Base-by-base conservation (phyloP, 2,888 invertebrate species). In the Hermaeophaga mercurialis region DNA sequence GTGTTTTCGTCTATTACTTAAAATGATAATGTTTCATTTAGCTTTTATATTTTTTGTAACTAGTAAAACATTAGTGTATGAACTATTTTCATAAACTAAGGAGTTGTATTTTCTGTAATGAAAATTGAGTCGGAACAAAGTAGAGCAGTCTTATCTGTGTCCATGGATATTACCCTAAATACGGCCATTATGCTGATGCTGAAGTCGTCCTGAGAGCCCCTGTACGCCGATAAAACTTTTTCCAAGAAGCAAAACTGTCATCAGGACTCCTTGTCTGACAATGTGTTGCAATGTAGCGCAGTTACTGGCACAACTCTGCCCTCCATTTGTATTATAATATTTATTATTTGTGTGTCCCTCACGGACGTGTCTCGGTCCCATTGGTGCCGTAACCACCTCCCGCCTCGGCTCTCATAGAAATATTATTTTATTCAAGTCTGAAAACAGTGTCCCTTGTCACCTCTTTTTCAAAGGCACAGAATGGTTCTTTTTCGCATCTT, bases 321-420 rank as follows among this genome's bases (percentile, higher is more conserved):
- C 71, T 66, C 70, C 70, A 70, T 74, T 70, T 70, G 73, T 74
- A 76, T 78, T 78, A 76, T 77, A 78, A 78, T 78, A 78, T 78
- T 78, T 78, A 78, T 78, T 77, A 77, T 78, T 77, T 76, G 77
- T 75, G 73, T 72, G 69, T 78, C 77, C 77, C 77, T 70, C 68
- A 68, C 71, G 76, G 70, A 68, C 62, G 69, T 65, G 65, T 70
- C 68, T 66, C 66, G 70, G 73, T 75, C 77, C 76, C 76, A 62
- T 66, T 65, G 67, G 75, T 66, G 70, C 71, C 75, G 69, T 75
- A 74, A 75, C 72, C 71, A 68, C 71, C 66, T 69, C 65, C 65
- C 65, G 62, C 62, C 70, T 71, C 67, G 65, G 65, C 62, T 71
- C 73, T 72, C 74, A 72, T 73, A 73, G 74, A 73, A 74, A 74